Evolutionary conservation across 2,888 invertebrate genomes (phyloP), one percentile per base, ranked within the genome.

Genomic region (Ommatoiulus sabulosus): DNA sequence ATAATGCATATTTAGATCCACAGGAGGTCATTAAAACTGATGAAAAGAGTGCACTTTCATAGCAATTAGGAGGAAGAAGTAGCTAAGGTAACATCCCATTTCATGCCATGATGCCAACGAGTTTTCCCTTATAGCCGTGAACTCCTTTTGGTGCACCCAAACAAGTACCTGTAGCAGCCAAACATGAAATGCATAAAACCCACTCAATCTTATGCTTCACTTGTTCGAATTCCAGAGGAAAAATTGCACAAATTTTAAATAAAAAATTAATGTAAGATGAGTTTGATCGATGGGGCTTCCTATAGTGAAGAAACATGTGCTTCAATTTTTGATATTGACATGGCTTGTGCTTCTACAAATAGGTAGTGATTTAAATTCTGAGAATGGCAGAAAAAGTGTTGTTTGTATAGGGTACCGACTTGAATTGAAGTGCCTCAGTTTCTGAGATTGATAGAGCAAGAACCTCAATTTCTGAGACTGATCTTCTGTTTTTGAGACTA

Each of bases 21-120:
- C 63, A 20, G 63, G 63, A 63, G 63, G 63, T 63, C 20, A 63
- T 63, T 63, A 20, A 63, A 63, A 63, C 8, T 4, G 63, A 63
- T 63, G 63, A 63, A 63, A 63, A 63, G 63, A 63, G n/a, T 63
- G 63, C 63, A 63, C 63, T 63, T 63, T 63, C 63, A 63, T 63
- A 63, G 63, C 63, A 63, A 63, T 63, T 63, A 63, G 52, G 52
- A 15, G 10, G 52, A 52, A 52, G 15, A 15, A 52, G 52, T 52
- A 15, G 52, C 52, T 52, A 52, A 52, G 52, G 63, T 63, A 20
- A 63, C 63, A 63, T 63, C 63, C 63, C 63, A 20, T 63, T 63
- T 63, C 63, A 63, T 20, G 20, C 7, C 63, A 6, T 10, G 63
- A 63, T 63, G 63, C 20, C 63, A 63, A 63, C 7, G n/a, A 63